Evolutionary conservation across 2,888 invertebrate species (phyloP).

Genomic region (Volucella inanis): DNA sequence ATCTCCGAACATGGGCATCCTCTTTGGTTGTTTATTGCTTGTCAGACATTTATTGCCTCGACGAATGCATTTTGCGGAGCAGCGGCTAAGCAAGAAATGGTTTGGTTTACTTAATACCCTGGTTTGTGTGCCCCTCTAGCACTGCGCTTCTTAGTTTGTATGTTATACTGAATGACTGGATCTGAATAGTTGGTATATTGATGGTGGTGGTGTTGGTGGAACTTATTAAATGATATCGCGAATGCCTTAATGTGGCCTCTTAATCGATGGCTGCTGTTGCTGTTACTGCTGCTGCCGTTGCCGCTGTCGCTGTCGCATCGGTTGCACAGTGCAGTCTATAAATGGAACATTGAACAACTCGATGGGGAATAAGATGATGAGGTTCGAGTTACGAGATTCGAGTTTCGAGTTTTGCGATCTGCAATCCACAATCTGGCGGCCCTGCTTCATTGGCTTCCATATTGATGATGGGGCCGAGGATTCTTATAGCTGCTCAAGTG

Average conservation of each 20-base stretch:
- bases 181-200: conserved; percentile 4
- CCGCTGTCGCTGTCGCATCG: conserved; percentile 37
- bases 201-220: conserved; percentile 57
- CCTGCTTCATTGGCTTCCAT: conserved; percentile 70
- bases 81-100: conserved; percentile 43
- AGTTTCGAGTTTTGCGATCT: conserved; percentile 17
- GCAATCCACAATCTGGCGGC: background rate
- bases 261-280: conserved; percentile 75
- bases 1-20: conserved; percentile 75
- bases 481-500: conserved; percentile 63
- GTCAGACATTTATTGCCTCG: conserved; percentile 76
- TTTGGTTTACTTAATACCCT: background rate
- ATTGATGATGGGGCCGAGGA: conserved; percentile 66
- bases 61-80: conserved; percentile 62
- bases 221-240: conserved; percentile 75
- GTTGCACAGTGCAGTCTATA: conserved; percentile 56
- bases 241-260: conserved; percentile 74
- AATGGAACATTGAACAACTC: conserved; percentile 73
- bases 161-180: background rate
- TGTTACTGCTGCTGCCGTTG: conserved; percentile 32
- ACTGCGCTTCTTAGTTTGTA: conserved; percentile 15
- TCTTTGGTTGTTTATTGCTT: conserved; percentile 76
- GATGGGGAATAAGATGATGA: conserved; percentile 71
- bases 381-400: conserved; percentile 33
- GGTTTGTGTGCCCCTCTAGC: conserved; percentile 43